phyloP scores from a whole-genome alignment of 2,797 vertebrate species.

The Euphonia xanthogaster region DNA sequence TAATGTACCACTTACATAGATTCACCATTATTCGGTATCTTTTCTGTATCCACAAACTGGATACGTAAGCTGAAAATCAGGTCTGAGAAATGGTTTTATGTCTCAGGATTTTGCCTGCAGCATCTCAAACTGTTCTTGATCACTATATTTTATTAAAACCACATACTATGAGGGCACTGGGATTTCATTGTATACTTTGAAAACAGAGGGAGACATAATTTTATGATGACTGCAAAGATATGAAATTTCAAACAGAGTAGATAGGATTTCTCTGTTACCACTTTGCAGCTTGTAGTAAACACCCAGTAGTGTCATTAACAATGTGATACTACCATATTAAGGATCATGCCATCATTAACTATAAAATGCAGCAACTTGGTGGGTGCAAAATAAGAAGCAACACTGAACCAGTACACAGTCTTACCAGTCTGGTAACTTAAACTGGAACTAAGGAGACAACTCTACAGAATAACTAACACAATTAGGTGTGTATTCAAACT shows the following conservation, averaged over 20 bases:
- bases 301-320: fast-evolving
- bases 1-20: not conserved
- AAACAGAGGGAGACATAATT: not conserved
- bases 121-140: not conserved
- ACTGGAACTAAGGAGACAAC: not conserved
- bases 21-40: not conserved
- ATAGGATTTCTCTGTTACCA: not conserved
- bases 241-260: not conserved
- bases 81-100: not conserved
- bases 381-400: not conserved
- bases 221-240: not conserved
- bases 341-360: not conserved
- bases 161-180: not conserved
- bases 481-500: not conserved
- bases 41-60: not conserved
- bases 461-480: not conserved
- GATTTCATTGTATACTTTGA: not conserved
- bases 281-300: not conserved
- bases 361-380: not conserved
- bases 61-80: not conserved
- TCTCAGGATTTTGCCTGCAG: not conserved
- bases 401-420: not conserved
- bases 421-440: not conserved
- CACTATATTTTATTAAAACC: not conserved
- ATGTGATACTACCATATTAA: not conserved